Evolutionary conservation across 64 coral and sea anemone species (phyloP).

Genomic region (Platygyra sinensis): DNA sequence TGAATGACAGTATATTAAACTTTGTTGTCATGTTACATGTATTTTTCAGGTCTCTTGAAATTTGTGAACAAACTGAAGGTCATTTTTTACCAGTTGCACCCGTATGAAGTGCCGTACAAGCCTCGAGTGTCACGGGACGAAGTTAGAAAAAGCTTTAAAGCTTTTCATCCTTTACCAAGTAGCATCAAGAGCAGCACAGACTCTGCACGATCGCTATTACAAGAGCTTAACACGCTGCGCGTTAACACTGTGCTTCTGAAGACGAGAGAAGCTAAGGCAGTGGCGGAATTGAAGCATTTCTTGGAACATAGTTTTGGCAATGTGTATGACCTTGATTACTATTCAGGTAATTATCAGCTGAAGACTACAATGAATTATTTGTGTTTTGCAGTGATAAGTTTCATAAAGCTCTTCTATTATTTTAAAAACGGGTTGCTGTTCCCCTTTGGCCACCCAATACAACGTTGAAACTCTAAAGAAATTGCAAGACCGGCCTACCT

Average conservation of each 20-base stretch:
- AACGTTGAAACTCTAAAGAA: no score
- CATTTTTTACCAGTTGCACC: constrained; percentile 58
- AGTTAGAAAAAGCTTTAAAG: constrained; percentile 49
- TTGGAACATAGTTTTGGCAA: constrained; percentile 85
- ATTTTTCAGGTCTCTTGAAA: constrained; percentile 64
- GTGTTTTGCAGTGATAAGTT: no score
- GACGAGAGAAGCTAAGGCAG: constrained; percentile 66
- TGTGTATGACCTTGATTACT: constrained; percentile 81
- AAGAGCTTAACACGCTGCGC: constrained; percentile 40
- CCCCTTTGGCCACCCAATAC: no score
- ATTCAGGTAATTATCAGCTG: constrained; percentile 57
- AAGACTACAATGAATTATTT: no score
- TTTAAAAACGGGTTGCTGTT: no score
- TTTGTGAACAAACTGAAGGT: constrained; percentile 73
- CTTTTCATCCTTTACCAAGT: constrained; percentile 59
- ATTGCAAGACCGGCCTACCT: no score
- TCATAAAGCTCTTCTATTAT: no score
- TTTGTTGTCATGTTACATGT: not conserved
- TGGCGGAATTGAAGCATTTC: constrained; percentile 69
- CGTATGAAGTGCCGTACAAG: constrained; percentile 58
- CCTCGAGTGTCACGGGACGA: constrained; percentile 21
- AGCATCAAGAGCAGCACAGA: constrained; percentile 59
- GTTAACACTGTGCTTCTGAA: constrained; percentile 53
- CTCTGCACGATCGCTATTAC: constrained; percentile 36
- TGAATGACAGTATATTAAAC: not conserved